These are phyloP conservation scores for Loxodonta africana DNA, from an alignment of 2,113 vertebrate species.

Conservation along the genomic window DNA sequence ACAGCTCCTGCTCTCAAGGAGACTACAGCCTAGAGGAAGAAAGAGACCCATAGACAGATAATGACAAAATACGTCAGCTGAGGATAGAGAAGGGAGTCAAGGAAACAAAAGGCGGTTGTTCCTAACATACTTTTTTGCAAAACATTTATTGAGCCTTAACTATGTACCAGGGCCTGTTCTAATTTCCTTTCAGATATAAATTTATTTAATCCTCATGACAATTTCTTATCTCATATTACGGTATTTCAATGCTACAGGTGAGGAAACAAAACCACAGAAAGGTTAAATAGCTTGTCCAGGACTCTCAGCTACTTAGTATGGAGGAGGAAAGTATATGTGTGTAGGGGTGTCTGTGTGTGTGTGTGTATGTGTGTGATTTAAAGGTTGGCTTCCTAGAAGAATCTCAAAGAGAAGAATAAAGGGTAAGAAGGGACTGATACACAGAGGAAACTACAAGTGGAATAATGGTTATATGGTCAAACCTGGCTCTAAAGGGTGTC, in stretches of 20 bases:
- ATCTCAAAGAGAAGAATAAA: background rate
- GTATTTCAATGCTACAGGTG: background rate
- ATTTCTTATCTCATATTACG: background rate
- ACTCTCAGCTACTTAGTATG: no score
- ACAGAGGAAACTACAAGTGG: background rate
- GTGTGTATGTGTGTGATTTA: background rate
- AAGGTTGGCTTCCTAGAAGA: background rate
- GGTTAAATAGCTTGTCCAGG: no score
- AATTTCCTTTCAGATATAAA: background rate
- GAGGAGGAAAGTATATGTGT: no score
- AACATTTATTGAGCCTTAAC: background rate
- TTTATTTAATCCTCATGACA: background rate
- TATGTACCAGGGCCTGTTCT: background rate
- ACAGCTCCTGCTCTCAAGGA: background rate
- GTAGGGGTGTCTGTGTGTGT: no score
- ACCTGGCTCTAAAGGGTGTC: background rate
- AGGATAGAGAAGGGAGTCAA: background rate
- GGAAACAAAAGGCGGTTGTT: background rate
- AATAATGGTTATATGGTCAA: background rate
- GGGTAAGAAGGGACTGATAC: background rate
- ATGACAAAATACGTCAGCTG: background rate
- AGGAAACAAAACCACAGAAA: background rate
- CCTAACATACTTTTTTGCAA: background rate
- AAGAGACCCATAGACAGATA: background rate
- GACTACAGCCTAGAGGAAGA: background rate